Evolutionary conservation across 1,140 invertebrate genomes (phyloP).

Genomic region (Drosophila subobscura): DNA sequence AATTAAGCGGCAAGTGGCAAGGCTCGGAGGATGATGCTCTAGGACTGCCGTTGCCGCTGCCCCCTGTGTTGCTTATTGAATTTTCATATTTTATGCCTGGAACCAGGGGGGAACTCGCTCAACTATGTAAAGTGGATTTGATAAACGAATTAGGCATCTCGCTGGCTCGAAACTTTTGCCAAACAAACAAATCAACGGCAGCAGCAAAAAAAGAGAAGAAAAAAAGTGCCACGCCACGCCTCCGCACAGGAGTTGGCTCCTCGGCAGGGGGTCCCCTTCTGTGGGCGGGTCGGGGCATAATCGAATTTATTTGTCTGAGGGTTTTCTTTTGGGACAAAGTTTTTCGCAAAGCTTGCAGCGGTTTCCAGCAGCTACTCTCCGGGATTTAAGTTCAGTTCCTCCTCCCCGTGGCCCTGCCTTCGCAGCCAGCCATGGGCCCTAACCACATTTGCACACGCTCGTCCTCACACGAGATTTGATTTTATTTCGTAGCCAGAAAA

Average conservation of each 20-base stretch:
- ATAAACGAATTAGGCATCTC: slow-evolving; percentile 75
- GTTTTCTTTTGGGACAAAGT: slow-evolving; percentile 62
- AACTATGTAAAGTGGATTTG: slow-evolving; percentile 71
- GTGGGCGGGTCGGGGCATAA: slow-evolving; percentile 38
- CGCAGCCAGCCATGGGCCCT: slow-evolving; percentile 18
- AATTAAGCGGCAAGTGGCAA: slow-evolving; percentile 68
- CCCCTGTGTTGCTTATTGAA: slow-evolving; percentile 56
- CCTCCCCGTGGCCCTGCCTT: neutral
- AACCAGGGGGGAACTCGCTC: slow-evolving; percentile 28
- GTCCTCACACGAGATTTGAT: slow-evolving; percentile 69
- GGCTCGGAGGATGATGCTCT: slow-evolving; percentile 26
- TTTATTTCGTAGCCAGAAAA: slow-evolving; percentile 55
- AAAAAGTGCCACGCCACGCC: slow-evolving; percentile 36
- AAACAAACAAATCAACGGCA: slow-evolving; percentile 47
- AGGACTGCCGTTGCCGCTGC: slow-evolving; percentile 2
- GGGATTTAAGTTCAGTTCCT: slow-evolving; percentile 41
- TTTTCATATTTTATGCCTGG: slow-evolving; percentile 71
- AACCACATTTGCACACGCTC: slow-evolving; percentile 73
- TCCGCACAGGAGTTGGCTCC: neutral
- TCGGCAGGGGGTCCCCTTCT: slow-evolving; percentile 15
- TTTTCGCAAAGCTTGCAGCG: slow-evolving; percentile 63
- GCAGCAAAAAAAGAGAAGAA: slow-evolving; percentile 16
- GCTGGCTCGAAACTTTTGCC: slow-evolving; percentile 49
- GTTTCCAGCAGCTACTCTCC: slow-evolving; percentile 35
- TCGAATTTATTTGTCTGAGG: slow-evolving; percentile 78